Conservation (phyloP, 2,113 vertebrate species). For the Pseudopipra pipra region DNA sequence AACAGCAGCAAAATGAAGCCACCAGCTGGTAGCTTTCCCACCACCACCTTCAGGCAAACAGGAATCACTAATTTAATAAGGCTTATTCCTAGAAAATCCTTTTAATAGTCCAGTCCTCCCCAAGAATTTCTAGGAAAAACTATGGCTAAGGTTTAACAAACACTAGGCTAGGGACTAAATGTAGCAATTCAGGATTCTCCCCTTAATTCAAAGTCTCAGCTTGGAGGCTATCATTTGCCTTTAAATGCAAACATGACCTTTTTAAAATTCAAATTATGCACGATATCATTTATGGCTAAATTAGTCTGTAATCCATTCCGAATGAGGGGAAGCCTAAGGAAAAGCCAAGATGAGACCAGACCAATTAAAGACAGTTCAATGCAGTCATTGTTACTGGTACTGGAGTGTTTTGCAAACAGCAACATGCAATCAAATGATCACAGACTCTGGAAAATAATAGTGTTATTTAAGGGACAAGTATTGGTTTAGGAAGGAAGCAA, state of each 20-base stretch:
- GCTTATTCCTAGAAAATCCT: neutral
- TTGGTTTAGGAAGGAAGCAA: constrained; percentile 34
- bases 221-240: neutral
- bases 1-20: neutral
- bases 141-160: neutral
- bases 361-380: neutral
- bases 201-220: neutral
- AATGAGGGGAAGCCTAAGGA: neutral
- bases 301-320: neutral
- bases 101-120: neutral
- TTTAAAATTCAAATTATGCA: neutral
- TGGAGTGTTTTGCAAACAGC: neutral
- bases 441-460: neutral
- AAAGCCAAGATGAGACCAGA: neutral
- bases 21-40: neutral
- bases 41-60: neutral
- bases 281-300: neutral
- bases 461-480: neutral
- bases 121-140: neutral
- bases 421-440: neutral
- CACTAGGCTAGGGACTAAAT: neutral
- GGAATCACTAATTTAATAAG: neutral
- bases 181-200: neutral
- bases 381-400: neutral
- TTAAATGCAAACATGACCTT: neutral